Percentiles rank a stretch among this genome's conserved stretches.
Evolutionary conservation across 2,113 vertebrate species (phyloP).

Genomic region (Campylorhamphus procurvoides): DNA sequence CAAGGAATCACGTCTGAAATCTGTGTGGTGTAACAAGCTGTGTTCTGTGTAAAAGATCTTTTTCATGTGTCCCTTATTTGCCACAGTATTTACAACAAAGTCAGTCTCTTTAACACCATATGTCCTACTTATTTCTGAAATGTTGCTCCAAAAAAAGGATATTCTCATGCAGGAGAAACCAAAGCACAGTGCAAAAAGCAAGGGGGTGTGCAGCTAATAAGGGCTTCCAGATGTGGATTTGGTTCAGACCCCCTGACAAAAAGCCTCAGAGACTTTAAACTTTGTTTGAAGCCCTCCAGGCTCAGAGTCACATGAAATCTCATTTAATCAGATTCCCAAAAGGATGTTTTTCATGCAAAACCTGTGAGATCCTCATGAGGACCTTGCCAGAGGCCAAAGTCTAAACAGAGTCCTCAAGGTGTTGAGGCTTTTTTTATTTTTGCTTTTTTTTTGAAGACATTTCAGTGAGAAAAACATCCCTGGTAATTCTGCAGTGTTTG

Average conservation of each 20-base stretch:
- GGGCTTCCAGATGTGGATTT: not conserved
- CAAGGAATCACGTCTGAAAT: not conserved
- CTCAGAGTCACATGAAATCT: not conserved
- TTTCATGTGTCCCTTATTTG: not conserved
- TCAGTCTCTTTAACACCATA: not conserved
- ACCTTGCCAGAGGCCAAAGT: not conserved
- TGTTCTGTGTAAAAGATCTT: not conserved
- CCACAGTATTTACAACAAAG: not conserved
- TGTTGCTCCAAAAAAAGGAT: not conserved
- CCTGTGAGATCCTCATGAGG: not conserved
- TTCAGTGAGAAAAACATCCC: conserved; percentile 5
- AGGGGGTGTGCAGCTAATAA: not conserved
- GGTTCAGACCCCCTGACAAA: not conserved
- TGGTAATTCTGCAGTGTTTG: conserved; percentile 31
- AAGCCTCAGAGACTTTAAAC: not conserved
- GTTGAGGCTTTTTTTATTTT: not conserved
- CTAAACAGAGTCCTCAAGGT: not conserved
- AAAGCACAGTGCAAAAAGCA: not conserved
- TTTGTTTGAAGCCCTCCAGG: not conserved
- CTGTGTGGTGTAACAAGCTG: not conserved
- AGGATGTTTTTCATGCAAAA: not conserved
- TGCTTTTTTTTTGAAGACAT: not conserved
- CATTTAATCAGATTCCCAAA: not conserved
- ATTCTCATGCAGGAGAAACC: not conserved
- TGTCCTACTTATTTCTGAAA: not conserved